phyloP scores from a whole-genome alignment of 2,888 invertebrate species.

The Monopis laevigella region DNA sequence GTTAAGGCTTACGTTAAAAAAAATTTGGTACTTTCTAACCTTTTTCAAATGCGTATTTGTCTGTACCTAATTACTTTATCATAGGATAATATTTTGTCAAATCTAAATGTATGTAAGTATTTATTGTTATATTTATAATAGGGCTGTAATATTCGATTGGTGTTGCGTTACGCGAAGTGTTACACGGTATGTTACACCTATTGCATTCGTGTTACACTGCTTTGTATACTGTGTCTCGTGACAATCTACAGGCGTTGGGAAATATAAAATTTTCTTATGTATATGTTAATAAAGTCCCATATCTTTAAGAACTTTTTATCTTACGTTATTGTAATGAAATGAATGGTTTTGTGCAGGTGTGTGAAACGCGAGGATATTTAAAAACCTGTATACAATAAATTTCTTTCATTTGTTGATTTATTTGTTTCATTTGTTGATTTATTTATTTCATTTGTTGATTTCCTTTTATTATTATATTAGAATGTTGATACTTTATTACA shows the following conservation, averaged over 20 bases:
- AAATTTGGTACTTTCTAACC: too few species aligned
- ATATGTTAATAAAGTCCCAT: constrained; percentile 38
- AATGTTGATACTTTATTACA: too few species aligned
- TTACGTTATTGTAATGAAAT: constrained; percentile 58
- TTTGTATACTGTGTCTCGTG: constrained; percentile 45
- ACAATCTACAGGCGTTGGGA: too few species aligned
- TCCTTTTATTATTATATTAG: constrained; percentile 41
- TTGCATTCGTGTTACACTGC: constrained; percentile 18
- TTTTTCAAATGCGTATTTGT: too few species aligned
- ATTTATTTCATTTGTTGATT: neutral
- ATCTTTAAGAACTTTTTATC: constrained; percentile 59
- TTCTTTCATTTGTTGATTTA: constrained; percentile 65
- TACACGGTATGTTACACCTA: neutral
- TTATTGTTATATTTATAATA: too few species aligned
- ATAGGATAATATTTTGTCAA: too few species aligned
- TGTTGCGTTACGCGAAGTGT: neutral
- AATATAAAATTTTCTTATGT: constrained; percentile 48
- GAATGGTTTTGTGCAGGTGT: constrained; percentile 57
- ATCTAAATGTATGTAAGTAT: too few species aligned
- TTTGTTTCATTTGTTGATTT: neutral
- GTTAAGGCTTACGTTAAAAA: too few species aligned
- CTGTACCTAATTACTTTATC: too few species aligned
- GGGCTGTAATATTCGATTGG: too few species aligned
- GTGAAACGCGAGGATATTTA: constrained; percentile 62
- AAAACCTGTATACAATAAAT: constrained; percentile 68